Evolutionary conservation across 2,113 vertebrate species (phyloP).

Genomic region (Ranitomeya variabilis): DNA sequence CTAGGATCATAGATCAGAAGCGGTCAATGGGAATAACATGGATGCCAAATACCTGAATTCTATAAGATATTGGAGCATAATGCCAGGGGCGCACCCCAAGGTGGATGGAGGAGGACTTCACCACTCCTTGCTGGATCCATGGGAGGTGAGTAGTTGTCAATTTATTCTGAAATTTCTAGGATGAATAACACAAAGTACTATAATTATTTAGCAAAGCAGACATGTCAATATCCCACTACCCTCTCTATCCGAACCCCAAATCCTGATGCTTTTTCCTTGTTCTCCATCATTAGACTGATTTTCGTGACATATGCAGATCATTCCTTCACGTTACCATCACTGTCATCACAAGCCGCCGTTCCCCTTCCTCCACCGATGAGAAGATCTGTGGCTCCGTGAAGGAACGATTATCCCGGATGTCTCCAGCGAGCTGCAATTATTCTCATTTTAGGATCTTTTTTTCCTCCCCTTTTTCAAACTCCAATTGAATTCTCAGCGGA

Average conservation of each 20-base stretch:
- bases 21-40: too few species aligned
- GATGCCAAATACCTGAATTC: too few species aligned
- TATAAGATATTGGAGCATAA: too few species aligned
- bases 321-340: conserved; percentile 32
- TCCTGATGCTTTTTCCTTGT: background rate
- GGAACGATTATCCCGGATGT: conserved; percentile 59
- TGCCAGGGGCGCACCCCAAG: too few species aligned
- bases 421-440: conserved; percentile 61
- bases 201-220: background rate
- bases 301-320: conserved; percentile 36
- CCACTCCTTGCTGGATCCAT: too few species aligned
- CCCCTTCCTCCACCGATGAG: background rate
- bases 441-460: conserved; percentile 50
- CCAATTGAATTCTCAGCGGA: conserved; percentile 27
- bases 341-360: conserved; percentile 11
- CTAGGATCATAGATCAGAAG: too few species aligned
- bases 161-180: too few species aligned
- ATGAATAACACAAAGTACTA: too few species aligned
- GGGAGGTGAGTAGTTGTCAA: too few species aligned
- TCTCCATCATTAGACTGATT: conserved; percentile 35
- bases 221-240: conserved; percentile 22
- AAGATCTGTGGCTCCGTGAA: conserved; percentile 55
- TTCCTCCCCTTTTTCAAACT: conserved; percentile 56
- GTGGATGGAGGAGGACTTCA: too few species aligned
- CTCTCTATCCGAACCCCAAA: background rate